Evolutionary conservation across 2,888 invertebrate genomes (phyloP).

Genomic region (Zaprionus obscuricornis): DNA sequence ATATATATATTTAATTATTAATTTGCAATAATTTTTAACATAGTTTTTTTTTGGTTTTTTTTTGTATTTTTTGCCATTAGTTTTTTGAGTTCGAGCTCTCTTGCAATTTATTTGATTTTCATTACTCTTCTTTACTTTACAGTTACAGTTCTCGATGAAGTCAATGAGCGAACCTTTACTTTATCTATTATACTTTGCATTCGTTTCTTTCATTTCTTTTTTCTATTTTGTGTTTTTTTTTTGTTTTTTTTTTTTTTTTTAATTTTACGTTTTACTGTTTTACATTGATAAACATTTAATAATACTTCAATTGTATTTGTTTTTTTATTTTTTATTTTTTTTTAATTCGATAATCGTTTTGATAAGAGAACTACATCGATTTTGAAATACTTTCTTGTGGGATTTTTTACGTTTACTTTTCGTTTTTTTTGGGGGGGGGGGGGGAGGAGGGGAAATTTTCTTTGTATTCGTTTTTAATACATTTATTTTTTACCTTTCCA

Average conservation of each 20-base stretch:
- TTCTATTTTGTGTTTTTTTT: too few species aligned
- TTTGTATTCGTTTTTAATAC: too few species aligned
- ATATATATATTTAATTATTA: conserved; percentile 22
- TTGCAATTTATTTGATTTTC: too few species aligned
- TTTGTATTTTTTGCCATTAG: conserved; percentile 6
- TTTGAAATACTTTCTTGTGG: neutral
- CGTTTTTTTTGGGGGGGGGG: neutral
- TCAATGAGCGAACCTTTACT: conserved; percentile 33
- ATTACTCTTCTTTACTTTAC: neutral
- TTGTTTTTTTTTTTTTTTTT: too few species aligned
- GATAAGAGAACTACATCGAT: neutral
- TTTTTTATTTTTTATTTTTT: conserved; percentile 12
- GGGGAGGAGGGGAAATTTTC: too few species aligned
- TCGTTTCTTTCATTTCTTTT: too few species aligned
- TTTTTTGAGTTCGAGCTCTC: conserved; percentile 8
- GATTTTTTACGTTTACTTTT: neutral
- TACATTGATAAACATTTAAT: conserved; percentile 36
- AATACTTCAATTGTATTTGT: conserved; percentile 38
- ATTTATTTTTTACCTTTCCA: conserved; percentile 5
- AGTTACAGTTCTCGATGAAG: conserved; percentile 23
- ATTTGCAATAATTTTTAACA: conserved; percentile 32
- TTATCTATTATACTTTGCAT: too few species aligned
- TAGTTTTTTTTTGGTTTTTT: conserved; percentile 1
- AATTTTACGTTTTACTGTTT: too few species aligned
- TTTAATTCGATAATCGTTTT: conserved; percentile 10